These are phyloP conservation scores for Poeciliopsis gracilis DNA, from an alignment of 2,797 vertebrate species.

Conservation along the genomic window DNA sequence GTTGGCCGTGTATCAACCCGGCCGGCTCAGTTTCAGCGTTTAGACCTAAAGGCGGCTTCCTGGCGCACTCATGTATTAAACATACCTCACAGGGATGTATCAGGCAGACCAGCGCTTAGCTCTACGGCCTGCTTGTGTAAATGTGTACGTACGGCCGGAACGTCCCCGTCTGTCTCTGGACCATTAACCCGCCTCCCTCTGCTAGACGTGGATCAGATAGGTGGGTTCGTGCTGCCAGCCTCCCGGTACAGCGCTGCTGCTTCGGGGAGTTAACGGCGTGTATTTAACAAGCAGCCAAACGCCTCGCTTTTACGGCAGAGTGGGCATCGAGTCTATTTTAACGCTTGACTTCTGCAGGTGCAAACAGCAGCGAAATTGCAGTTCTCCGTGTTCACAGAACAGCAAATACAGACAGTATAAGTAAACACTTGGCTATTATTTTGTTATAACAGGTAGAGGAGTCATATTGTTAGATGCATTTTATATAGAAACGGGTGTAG, in stretches of 20 bases:
- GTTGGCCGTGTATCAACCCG: constrained; percentile 19
- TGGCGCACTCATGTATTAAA: constrained; percentile 51
- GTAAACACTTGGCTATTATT: neutral
- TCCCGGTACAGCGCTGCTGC: constrained; percentile 34
- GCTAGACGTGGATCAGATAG: constrained; percentile 74
- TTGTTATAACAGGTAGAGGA: constrained; percentile 25
- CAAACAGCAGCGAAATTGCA: constrained; percentile 41
- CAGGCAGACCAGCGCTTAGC: constrained; percentile 65
- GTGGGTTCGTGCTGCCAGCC: constrained; percentile 64
- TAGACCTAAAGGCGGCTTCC: constrained; percentile 34
- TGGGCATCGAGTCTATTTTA: constrained; percentile 41
- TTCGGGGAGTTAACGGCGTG: constrained; percentile 48
- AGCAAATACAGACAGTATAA: constrained; percentile 31
- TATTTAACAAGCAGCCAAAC: constrained; percentile 60
- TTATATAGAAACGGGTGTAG: neutral
- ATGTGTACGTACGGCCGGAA: constrained; percentile 45
- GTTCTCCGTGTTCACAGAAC: constrained; percentile 19
- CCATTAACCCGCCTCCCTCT: constrained; percentile 76
- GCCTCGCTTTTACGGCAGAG: constrained; percentile 39
- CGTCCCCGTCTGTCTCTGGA: constrained; percentile 75
- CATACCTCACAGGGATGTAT: constrained; percentile 54
- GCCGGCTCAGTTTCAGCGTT: constrained; percentile 35
- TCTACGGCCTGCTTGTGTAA: constrained; percentile 44
- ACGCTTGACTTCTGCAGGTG: constrained; percentile 43
- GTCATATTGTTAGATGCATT: neutral